Conservation (phyloP, 2,797 vertebrate genomes). For the Vireo griseus region DNA sequence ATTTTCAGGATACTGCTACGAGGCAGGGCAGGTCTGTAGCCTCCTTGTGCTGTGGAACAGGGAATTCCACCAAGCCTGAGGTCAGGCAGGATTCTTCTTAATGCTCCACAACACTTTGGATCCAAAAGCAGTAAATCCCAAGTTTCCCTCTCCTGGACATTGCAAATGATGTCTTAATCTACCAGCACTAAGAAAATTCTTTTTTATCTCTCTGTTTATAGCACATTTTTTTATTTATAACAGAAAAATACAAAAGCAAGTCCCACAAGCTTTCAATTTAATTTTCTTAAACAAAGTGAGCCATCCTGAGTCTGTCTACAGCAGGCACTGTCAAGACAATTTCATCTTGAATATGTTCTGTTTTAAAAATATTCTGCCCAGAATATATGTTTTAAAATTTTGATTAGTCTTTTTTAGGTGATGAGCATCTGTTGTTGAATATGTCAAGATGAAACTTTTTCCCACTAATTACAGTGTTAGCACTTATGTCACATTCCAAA, state of each 20-base stretch:
- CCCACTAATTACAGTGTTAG: background rate
- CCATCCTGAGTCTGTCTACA: background rate
- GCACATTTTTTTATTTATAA: background rate
- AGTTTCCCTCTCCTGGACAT: background rate
- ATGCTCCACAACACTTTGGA: background rate
- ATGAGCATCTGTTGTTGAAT: background rate
- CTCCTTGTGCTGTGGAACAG: background rate
- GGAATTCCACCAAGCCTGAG: background rate
- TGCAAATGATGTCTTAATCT: background rate
- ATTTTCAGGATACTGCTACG: background rate
- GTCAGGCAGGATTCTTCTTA: background rate
- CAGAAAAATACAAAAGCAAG: background rate
- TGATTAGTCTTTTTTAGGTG: background rate
- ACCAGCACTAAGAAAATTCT: background rate
- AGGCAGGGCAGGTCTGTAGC: background rate
- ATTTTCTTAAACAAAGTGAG: background rate
- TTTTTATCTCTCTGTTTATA: background rate
- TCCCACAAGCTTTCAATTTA: background rate
- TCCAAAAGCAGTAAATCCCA: background rate
- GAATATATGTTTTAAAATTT: background rate
- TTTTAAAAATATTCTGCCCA: background rate
- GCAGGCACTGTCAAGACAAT: background rate
- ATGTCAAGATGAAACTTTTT: background rate
- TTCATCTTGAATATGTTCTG: background rate
- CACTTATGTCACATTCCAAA: background rate